phyloP scores from a whole-genome alignment of 1,140 invertebrate genomes.

The Drosophila prosaltans region DNA sequence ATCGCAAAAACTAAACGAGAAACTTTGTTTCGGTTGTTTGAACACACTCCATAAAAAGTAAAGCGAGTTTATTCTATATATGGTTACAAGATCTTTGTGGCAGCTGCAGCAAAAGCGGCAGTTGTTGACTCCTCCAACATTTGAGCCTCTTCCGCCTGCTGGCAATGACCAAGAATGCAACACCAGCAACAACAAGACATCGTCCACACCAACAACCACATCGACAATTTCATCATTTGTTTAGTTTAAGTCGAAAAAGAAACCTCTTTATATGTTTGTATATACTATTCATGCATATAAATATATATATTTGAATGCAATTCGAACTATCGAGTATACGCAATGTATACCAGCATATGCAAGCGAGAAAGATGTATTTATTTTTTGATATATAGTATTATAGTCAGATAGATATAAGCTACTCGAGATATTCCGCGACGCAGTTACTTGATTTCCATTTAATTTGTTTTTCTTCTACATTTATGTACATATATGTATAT shows the following conservation, averaged over 20 bases:
- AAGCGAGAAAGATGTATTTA: constrained; percentile 12
- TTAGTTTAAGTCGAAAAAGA: not conserved
- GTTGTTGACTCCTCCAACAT: not conserved
- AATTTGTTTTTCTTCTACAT: constrained; percentile 19
- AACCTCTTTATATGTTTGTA: not conserved
- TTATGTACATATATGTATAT: constrained; percentile 38
- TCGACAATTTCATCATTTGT: constrained; percentile 65
- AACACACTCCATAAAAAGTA: constrained; percentile 14
- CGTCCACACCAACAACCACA: constrained; percentile 34
- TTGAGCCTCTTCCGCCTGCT: constrained; percentile 38
- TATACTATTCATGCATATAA: not conserved
- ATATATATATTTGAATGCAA: constrained; percentile 15
- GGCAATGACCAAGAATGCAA: constrained; percentile 19
- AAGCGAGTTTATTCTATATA: constrained; percentile 12
- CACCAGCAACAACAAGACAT: constrained; percentile 15
- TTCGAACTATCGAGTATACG: constrained; percentile 73
- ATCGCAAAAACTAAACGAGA: constrained; percentile 31
- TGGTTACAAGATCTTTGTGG: constrained; percentile 55
- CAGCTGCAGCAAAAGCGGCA: constrained; percentile 10
- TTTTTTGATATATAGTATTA: constrained; percentile 50
- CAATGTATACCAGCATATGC: constrained; percentile 43
- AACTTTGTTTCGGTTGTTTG: constrained; percentile 9
- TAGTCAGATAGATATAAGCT: constrained; percentile 27
- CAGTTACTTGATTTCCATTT: constrained; percentile 74
- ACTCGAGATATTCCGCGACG: constrained; percentile 53